These are phyloP conservation scores for Periophthalmodon schlosseri DNA, from an alignment of 2,113 vertebrate species.

Conservation along the genomic window DNA sequence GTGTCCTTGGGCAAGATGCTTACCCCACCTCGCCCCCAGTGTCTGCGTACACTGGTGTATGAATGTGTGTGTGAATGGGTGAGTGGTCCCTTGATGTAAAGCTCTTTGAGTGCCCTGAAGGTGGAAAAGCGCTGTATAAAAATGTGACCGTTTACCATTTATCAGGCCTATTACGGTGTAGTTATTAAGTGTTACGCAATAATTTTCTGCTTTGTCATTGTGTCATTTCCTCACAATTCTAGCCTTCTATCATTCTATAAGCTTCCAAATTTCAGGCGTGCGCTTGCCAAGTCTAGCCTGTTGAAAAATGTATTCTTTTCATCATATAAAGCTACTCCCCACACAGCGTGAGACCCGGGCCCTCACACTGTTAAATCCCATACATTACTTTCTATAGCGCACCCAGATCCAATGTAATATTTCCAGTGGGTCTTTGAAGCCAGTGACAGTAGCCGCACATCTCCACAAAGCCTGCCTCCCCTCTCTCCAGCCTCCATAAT, in stretches of 20 bases:
- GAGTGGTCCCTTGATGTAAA: too few relatives aligned
- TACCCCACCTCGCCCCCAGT: too few relatives aligned
- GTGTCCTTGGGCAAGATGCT: too few relatives aligned
- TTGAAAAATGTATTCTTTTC: neutral
- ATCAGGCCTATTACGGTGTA: too few relatives aligned
- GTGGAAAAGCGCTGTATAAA: too few relatives aligned
- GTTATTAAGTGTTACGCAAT: too few relatives aligned
- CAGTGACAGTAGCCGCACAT: conserved; percentile 20
- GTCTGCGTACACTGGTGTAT: too few relatives aligned
- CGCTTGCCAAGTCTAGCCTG: neutral
- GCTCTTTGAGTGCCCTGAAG: too few relatives aligned
- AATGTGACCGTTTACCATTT: too few relatives aligned
- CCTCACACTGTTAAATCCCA: neutral
- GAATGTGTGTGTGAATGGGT: too few relatives aligned
- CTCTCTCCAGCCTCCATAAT: conserved; percentile 27
- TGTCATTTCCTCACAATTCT: too few relatives aligned
- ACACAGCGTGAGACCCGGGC: neutral
- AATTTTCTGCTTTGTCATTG: too few relatives aligned
- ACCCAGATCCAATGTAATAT: conserved; percentile 1
- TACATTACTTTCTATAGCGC: conserved; percentile 3
- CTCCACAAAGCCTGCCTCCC: conserved; percentile 21
- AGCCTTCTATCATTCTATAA: neutral
- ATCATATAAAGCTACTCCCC: neutral
- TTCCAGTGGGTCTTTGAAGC: conserved; percentile 10
- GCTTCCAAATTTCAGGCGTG: neutral